These are phyloP conservation scores for Brachyhypopomus occidentalis DNA, from an alignment of 2,113 vertebrate genomes.

Conservation along the genomic window DNA sequence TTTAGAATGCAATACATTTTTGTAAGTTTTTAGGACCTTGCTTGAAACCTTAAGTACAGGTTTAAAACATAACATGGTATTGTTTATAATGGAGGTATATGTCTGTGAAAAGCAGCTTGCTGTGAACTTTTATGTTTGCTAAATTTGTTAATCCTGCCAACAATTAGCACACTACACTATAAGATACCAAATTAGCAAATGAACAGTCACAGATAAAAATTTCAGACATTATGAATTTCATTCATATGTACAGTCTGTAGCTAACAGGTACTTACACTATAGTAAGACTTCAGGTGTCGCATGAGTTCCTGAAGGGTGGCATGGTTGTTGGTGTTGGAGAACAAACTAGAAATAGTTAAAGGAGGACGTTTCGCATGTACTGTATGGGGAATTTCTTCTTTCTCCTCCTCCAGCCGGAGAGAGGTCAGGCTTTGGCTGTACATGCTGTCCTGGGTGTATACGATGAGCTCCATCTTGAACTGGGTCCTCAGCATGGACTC, in stretches of 20 bases:
- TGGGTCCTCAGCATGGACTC: slow-evolving; percentile 74
- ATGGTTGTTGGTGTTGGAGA: neutral
- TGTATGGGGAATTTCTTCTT: fast-evolving
- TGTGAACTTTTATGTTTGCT: too few species aligned
- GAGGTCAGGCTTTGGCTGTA: slow-evolving; percentile 65
- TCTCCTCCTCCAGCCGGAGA: neutral
- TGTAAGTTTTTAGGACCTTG: too few species aligned
- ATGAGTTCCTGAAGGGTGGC: slow-evolving; percentile 63
- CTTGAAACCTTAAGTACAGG: too few species aligned
- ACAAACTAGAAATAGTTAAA: neutral
- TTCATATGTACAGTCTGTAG: too few species aligned
- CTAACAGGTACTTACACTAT: slow-evolving; percentile 59
- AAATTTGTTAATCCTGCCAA: neutral
- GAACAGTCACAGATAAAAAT: neutral
- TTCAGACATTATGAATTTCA: too few species aligned
- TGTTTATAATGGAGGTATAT: too few species aligned
- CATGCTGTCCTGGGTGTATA: slow-evolving; percentile 83
- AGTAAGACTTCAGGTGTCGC: slow-evolving; percentile 68
- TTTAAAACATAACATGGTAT: too few species aligned
- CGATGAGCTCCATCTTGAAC: slow-evolving; percentile 84
- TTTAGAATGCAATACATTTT: too few species aligned
- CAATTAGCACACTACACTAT: neutral
- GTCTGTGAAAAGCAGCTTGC: too few species aligned
- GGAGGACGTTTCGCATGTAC: fast-evolving
- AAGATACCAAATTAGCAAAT: too few species aligned